Conservation (phyloP, 2,113 vertebrate species). For the Sprattus sprattus region DNA sequence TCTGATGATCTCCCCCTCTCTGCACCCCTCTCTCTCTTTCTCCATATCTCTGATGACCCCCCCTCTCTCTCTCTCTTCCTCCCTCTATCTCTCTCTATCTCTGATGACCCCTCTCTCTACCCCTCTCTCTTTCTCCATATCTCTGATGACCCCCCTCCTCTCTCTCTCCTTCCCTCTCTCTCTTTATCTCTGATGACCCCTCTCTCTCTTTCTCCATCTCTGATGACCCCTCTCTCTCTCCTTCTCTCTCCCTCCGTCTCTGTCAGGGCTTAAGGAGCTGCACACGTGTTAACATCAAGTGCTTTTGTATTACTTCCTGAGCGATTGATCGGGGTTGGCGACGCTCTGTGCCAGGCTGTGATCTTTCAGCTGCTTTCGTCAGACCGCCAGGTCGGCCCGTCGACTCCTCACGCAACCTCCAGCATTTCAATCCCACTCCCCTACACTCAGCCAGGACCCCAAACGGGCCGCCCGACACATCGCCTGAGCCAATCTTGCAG, state of each 20-base stretch:
- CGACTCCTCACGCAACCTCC: conserved; percentile 11
- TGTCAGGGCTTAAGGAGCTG: too few relatives aligned
- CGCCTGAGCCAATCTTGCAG: too few relatives aligned
- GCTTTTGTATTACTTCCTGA: too few relatives aligned
- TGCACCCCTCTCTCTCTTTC: neutral
- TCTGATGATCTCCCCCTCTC: neutral
- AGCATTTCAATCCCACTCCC: neutral
- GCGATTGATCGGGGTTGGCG: too few relatives aligned
- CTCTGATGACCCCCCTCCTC: too few relatives aligned
- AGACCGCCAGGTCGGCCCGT: conserved; percentile 26
- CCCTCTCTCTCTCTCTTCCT: conserved; percentile 24
- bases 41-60: neutral
- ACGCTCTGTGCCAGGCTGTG: neutral
- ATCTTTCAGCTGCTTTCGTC: conserved; percentile 53
- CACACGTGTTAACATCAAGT: too few relatives aligned
- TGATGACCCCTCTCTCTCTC: conserved; percentile 23
- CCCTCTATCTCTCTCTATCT: conserved; percentile 15
- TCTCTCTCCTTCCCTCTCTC: neutral
- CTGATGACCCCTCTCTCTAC: conserved; percentile 3
- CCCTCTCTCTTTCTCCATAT: neutral
- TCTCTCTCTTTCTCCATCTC: too few relatives aligned
- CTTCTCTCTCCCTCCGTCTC: neutral
- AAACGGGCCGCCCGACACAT: too few relatives aligned
- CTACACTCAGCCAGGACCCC: too few relatives aligned
- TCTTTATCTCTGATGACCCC: too few relatives aligned